These are phyloP conservation scores for Serinus canaria DNA, from an alignment of 2,113 vertebrate species.

Conservation along the genomic window DNA sequence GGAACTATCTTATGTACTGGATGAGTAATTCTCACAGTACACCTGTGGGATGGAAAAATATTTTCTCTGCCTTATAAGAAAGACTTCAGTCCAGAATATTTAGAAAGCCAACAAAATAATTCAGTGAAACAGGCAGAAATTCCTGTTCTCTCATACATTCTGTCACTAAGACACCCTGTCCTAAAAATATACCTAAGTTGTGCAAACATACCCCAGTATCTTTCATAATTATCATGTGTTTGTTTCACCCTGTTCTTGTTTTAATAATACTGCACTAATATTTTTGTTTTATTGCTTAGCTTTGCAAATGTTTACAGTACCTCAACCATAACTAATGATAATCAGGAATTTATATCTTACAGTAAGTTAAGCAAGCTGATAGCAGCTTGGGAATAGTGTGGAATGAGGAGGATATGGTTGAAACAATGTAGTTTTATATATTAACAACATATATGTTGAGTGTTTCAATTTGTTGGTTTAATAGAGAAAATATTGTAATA, in stretches of 20 bases:
- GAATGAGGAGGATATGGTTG: not conserved
- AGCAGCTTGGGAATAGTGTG: not conserved
- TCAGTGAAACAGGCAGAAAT: not conserved
- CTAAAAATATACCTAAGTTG: not conserved
- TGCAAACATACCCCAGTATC: not conserved
- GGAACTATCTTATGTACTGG: not conserved
- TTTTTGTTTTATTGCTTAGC: not conserved
- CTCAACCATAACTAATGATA: not conserved
- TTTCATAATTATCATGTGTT: not conserved
- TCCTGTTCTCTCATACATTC: not conserved
- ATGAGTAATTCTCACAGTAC: not conserved
- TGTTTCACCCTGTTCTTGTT: constrained; percentile 6
- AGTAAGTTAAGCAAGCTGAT: not conserved
- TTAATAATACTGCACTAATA: not conserved
- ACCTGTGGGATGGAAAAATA: not conserved
- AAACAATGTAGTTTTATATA: not conserved
- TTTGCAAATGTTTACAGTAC: not conserved
- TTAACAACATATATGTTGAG: not conserved
- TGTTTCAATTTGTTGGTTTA: not conserved
- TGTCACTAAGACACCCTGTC: not conserved
- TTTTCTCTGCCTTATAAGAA: not conserved
- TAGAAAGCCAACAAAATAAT: not conserved
- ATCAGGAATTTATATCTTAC: not conserved
- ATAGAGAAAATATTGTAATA: not conserved
- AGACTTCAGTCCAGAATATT: not conserved